phyloP scores from a whole-genome alignment of 2,888 invertebrate species.

The Timema podura region DNA sequence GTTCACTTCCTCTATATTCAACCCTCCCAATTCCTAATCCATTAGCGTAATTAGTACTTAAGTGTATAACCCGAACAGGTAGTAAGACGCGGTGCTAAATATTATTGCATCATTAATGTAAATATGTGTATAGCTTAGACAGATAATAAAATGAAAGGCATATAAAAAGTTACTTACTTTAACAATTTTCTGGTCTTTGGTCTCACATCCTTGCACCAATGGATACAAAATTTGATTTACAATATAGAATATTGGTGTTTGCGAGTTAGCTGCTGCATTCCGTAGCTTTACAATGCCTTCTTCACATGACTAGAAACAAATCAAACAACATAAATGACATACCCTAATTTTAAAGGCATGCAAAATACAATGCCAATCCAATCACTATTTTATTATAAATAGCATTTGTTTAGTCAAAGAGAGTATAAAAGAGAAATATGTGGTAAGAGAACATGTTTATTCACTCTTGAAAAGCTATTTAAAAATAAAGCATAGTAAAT shows the following conservation, averaged over 20 bases:
- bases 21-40: no score
- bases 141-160: background rate
- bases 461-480: no score
- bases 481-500: no score
- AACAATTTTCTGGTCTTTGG: constrained; percentile 92
- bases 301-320: constrained; percentile 79
- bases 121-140: no score
- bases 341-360: constrained; percentile 16
- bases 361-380: constrained; percentile 17
- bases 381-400: background rate
- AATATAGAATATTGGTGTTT: constrained; percentile 79
- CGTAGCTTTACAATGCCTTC: constrained; percentile 88
- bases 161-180: constrained; percentile 54
- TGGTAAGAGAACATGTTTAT: no score
- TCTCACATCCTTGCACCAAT: constrained; percentile 95
- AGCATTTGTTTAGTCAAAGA: no score
- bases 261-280: constrained; percentile 68
- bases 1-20: no score
- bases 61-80: no score
- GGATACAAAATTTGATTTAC: constrained; percentile 95
- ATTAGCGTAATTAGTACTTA: no score
- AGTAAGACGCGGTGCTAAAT: no score
- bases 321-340: constrained; percentile 17
- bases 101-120: no score
- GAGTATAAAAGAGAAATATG: no score